Evolutionary conservation across 2,888 invertebrate species (phyloP).

Genomic region (Iphiclides podalirius): DNA sequence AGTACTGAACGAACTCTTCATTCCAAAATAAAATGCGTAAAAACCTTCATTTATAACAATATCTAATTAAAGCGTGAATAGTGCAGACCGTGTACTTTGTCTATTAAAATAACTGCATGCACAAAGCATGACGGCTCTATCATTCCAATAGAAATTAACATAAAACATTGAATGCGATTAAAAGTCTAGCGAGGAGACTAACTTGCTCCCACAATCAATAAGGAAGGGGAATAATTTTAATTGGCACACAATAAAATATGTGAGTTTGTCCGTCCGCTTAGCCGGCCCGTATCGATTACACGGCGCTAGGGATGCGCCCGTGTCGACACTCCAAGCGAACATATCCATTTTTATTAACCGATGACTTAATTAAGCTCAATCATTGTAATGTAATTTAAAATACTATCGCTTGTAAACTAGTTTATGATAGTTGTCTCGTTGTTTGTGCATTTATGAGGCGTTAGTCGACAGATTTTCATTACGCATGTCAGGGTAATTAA

Average conservation of each 20-base stretch:
- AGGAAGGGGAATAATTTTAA: slow-evolving; percentile 66
- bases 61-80: too few species aligned
- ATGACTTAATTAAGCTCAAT: too few species aligned
- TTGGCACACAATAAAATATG: slow-evolving; percentile 75
- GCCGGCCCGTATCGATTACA: slow-evolving; percentile 53
- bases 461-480: neutral
- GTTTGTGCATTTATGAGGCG: too few species aligned
- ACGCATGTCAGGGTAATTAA: neutral
- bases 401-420: too few species aligned
- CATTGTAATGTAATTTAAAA: too few species aligned
- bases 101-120: too few species aligned
- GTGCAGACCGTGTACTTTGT: too few species aligned
- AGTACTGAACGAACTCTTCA: too few species aligned
- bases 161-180: slow-evolving; percentile 20
- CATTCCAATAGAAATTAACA: neutral
- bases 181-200: slow-evolving; percentile 31
- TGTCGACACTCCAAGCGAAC: slow-evolving; percentile 29
- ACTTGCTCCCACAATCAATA: slow-evolving; percentile 41
- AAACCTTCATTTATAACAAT: too few species aligned
- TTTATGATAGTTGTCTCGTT: too few species aligned
- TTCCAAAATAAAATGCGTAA: too few species aligned
- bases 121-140: neutral
- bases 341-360: too few species aligned
- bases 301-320: slow-evolving; percentile 41
- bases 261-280: slow-evolving; percentile 48